Percentiles rank a stretch among this genome's conserved stretches.
Conservation (phyloP, 2,888 invertebrate species). For the Cactoblastis cactorum region DNA sequence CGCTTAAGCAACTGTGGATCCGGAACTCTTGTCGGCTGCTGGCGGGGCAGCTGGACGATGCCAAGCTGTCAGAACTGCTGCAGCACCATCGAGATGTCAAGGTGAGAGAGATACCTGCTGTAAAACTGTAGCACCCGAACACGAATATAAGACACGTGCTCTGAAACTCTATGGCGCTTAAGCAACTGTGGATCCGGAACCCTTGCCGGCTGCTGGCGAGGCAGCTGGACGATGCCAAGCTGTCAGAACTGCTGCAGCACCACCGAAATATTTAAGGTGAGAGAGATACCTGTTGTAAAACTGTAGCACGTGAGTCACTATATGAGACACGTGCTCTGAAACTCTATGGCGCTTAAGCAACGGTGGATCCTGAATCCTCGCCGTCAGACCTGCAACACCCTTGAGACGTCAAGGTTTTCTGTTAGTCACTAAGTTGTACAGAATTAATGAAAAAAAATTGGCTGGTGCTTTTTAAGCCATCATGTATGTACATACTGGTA, state of each 20-base stretch:
- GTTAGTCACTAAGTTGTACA: no score
- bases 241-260: conserved; percentile 16
- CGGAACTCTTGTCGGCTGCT: conserved; percentile 93
- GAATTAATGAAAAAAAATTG: no score
- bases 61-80: conserved; percentile 58
- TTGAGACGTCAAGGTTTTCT: conserved; percentile 18
- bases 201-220: not conserved
- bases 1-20: conserved; percentile 95
- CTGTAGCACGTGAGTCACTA: not conserved
- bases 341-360: conserved; percentile 93
- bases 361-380: conserved; percentile 96
- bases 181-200: conserved; percentile 95
- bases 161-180: conserved; percentile 88
- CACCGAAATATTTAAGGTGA: not conserved
- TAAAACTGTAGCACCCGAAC: no score
- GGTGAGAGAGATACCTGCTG: not conserved
- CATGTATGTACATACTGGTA: no score
- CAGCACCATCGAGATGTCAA: conserved; percentile 14
- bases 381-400: conserved; percentile 63
- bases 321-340: not conserved
- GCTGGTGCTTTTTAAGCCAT: no score
- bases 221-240: conserved; percentile 19
- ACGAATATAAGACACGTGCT: not conserved
- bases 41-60: conserved; percentile 81
- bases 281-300: not conserved